Conservation (phyloP, 2,797 vertebrate genomes). For the Sebastiscus tertius region DNA sequence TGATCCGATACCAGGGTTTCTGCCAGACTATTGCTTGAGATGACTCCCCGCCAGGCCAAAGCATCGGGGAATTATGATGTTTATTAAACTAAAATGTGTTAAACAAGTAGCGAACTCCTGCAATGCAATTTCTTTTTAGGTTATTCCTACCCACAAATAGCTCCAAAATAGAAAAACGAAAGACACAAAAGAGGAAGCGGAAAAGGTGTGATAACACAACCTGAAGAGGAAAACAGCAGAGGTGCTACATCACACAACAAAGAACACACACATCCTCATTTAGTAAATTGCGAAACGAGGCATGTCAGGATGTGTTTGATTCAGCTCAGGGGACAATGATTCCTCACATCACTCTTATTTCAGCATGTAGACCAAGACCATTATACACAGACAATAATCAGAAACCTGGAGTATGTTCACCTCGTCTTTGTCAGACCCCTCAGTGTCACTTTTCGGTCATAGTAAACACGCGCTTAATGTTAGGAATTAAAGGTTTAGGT, state of each 20-base stretch:
- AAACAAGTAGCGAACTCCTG: no score
- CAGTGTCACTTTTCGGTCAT: no score
- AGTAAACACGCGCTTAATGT: no score
- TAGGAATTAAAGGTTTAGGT: no score
- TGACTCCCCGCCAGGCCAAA: no score
- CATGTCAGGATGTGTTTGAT: not conserved
- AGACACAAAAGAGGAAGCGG: not conserved
- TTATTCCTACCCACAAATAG: not conserved
- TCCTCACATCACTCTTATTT: not conserved
- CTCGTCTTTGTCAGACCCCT: no score
- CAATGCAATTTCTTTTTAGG: no score
- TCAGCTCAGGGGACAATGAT: not conserved
- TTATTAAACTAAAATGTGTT: no score
- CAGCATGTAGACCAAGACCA: not conserved
- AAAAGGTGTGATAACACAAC: not conserved
- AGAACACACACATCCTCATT: not conserved
- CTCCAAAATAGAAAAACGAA: not conserved
- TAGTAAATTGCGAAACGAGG: not conserved
- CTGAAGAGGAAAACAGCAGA: not conserved
- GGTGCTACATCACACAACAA: not conserved
- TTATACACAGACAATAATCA: not conserved
- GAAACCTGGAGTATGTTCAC: no score
- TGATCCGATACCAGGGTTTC: no score
- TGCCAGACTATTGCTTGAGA: no score
- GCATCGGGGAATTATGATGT: no score